Percentiles rank a stretch among this genome's conserved stretches.
Evolutionary conservation across 2,888 invertebrate species (phyloP).

Genomic region (Xylophagus ater): DNA sequence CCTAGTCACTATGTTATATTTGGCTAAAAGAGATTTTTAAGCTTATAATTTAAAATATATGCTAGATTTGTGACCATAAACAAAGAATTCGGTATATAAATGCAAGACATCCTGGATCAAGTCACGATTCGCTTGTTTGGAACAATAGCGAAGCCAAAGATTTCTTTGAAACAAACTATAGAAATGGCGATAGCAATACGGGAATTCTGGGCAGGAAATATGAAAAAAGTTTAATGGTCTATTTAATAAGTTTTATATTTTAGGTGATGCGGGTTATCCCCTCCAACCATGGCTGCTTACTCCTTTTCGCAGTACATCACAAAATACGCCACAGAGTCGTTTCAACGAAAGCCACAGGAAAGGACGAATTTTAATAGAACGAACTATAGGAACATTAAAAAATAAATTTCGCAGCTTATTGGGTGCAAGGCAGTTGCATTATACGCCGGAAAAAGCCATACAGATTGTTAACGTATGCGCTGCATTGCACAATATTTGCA

Average conservation of each 20-base stretch:
- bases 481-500: background rate
- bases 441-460: constrained; percentile 1
- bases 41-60: no score
- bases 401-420: background rate
- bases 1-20: no score
- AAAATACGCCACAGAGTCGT: background rate
- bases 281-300: constrained; percentile 1
- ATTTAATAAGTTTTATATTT: background rate
- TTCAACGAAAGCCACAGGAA: background rate
- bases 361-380: background rate
- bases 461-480: constrained; percentile 2
- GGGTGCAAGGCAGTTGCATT: background rate
- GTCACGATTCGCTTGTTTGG: no score
- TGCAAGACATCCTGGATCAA: no score
- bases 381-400: constrained; percentile 2
- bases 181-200: background rate
- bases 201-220: background rate
- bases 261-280: constrained; percentile 1
- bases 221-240: background rate
- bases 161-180: background rate
- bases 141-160: background rate
- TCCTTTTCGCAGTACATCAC: background rate
- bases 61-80: no score
- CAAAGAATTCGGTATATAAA: no score
- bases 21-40: no score